Base-by-base conservation (phyloP, 2,888 invertebrate species). In the Ochropleura leucogaster region DNA sequence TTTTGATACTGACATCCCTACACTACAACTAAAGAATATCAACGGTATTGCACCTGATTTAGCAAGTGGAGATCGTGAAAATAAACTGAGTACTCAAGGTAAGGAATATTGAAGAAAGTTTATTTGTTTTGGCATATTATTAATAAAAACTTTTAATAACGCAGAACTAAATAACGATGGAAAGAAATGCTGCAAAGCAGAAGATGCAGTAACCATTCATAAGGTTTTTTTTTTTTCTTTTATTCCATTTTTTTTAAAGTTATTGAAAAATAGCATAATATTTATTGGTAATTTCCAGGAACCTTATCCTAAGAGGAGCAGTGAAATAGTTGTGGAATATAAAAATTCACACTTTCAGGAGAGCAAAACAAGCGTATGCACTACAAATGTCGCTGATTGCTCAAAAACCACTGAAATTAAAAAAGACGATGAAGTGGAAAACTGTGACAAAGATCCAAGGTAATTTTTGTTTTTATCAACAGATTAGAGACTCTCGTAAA, bases 301-400 rank as follows among this genome's bases (percentile, higher is more conserved):
- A 20, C 51, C 30, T 8, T 18, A 18, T 53, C n/a, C 65, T 5
- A 80, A 77, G 40, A 67, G n/a, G 42, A 69, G 55, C 40, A 49
- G 30, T 40, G 68, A 74, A 42, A 51, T 72, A 4, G 81, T 68
- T 12, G 42, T 91, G 60, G 73, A 82, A 62, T 91, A 88, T 68
- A 89, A 83, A 78, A 92, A 90, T 72, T 47, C 69, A 0, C 75
- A 86, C 57, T 90, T 80, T 49, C 64, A 75, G 44, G 88, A 86
- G 6, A 88, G 76, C 55, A 70, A 73, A 47, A 87, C 90, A 60
- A 87, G 79, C 10, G 6, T 65, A 7, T 49, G 53, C 63, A 18
- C 60, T 18, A 74, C 64, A 68, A 18, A 47, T 18, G 55, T 53
- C 30, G 46, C 63, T 46, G 18, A 63, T 7, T 42, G 8, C 20